These are phyloP conservation scores for Rhyacophila brunnea DNA, from an alignment of 1,140 invertebrate species.

Conservation along the genomic window DNA sequence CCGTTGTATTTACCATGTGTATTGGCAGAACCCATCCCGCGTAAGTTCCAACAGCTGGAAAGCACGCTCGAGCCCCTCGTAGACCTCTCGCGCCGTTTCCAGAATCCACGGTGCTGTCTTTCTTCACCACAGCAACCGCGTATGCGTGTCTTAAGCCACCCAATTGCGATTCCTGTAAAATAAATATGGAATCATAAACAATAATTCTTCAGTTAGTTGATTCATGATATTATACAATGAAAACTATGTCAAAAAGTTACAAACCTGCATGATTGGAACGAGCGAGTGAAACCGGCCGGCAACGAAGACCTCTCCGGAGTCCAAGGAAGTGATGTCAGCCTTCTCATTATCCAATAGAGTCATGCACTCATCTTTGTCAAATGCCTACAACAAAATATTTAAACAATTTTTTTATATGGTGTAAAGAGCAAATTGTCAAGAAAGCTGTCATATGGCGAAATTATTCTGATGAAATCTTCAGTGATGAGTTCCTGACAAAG, in stretches of 20 bases:
- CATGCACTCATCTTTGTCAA: slow-evolving; percentile 83
- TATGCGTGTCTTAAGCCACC: slow-evolving; percentile 66
- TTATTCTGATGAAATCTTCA: too few species aligned
- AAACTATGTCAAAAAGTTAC: not conserved
- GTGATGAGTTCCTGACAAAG: too few species aligned
- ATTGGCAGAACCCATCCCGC: slow-evolving; percentile 94
- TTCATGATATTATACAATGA: not conserved
- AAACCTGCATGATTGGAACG: slow-evolving; percentile 80
- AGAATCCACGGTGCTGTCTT: slow-evolving; percentile 60
- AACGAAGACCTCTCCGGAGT: slow-evolving; percentile 91
- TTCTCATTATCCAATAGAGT: slow-evolving; percentile 69
- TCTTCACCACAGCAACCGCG: slow-evolving; percentile 83
- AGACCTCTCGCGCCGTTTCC: slow-evolving; percentile 63
- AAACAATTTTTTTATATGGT: too few species aligned
- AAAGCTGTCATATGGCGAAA: too few species aligned
- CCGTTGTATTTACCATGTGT: slow-evolving; percentile 59
- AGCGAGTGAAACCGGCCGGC: slow-evolving; percentile 91
- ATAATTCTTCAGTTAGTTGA: too few species aligned
- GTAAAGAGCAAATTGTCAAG: too few species aligned
- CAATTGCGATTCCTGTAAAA: slow-evolving; percentile 20
- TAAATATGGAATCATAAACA: too few species aligned
- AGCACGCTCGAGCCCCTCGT: slow-evolving; percentile 79
- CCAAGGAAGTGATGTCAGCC: slow-evolving; percentile 83
- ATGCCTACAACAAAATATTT: slow-evolving; percentile 54
- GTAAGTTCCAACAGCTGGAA: slow-evolving; percentile 84